Evolutionary conservation across 2,113 vertebrate species (phyloP).

Genomic region (Thymallus thymallus): DNA sequence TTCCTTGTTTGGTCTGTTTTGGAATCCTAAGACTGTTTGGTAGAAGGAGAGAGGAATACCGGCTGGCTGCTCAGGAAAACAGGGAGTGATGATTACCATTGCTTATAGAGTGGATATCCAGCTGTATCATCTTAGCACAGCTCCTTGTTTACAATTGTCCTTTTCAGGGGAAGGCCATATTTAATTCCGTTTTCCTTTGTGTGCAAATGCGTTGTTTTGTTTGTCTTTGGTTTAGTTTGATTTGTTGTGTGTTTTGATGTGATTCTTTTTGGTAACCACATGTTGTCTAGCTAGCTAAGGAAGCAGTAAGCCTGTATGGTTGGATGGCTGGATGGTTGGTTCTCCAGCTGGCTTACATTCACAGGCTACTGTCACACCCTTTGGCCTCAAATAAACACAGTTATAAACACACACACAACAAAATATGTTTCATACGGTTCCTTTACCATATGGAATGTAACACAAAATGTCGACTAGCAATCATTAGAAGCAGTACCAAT

Average conservation of each 20-base stretch:
- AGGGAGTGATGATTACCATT: slow-evolving; percentile 66
- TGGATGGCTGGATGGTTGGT: slow-evolving; percentile 8
- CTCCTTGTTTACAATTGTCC: slow-evolving; percentile 69
- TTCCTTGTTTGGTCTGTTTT: slow-evolving; percentile 31
- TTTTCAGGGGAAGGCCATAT: slow-evolving; percentile 42
- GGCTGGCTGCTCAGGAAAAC: slow-evolving; percentile 48
- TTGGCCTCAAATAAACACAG: slow-evolving; percentile 58
- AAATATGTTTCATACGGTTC: slow-evolving; percentile 27
- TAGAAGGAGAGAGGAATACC: slow-evolving; percentile 45
- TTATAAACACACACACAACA: slow-evolving; percentile 16
- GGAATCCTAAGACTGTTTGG: slow-evolving; percentile 49
- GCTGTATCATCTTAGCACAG: slow-evolving; percentile 72
- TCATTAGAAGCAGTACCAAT: neutral
- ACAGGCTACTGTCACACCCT: slow-evolving; percentile 52
- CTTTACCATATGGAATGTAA: slow-evolving; percentile 16
- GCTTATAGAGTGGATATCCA: slow-evolving; percentile 60
- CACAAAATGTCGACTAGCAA: neutral
- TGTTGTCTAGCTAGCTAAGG: slow-evolving; percentile 33
- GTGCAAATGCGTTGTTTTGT: slow-evolving; percentile 69
- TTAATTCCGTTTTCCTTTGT: slow-evolving; percentile 58
- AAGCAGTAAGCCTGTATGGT: slow-evolving; percentile 41
- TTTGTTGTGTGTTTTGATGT: slow-evolving; percentile 57
- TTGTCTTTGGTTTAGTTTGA: slow-evolving; percentile 46
- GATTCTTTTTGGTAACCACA: slow-evolving; percentile 25
- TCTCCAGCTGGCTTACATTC: slow-evolving; percentile 64